Conservation (phyloP, 1,140 invertebrate genomes). For the Drosophila seguyi region DNA sequence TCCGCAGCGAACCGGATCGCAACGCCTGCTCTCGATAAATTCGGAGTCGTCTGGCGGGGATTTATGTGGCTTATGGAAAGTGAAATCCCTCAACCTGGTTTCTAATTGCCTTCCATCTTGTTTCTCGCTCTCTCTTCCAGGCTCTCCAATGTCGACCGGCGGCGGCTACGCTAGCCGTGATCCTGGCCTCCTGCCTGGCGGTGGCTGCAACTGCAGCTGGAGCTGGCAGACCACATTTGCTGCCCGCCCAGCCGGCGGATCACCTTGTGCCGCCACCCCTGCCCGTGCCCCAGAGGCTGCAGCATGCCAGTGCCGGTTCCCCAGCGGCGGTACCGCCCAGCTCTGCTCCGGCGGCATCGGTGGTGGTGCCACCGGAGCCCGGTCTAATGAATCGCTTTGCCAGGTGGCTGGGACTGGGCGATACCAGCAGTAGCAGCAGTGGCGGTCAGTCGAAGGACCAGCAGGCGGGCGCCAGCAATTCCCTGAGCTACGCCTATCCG, state of each 20-base stretch:
- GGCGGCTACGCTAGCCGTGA: conserved; percentile 10
- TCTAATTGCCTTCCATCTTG: conserved; percentile 13
- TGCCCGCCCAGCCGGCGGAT: conserved; percentile 68
- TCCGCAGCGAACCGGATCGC: conserved; percentile 59
- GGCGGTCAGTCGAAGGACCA: conserved; percentile 55
- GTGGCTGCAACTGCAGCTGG: background rate
- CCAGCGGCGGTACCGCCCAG: conserved; percentile 6
- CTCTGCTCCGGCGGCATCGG: background rate
- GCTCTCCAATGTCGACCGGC: conserved; percentile 33
- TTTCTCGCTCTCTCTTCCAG: conserved; percentile 34
- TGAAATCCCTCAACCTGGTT: conserved; percentile 62
- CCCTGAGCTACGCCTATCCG: conserved; percentile 65
- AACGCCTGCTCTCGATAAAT: conserved; percentile 58
- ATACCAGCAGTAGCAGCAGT: conserved; percentile 21
- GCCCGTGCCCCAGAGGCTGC: conserved; percentile 53
- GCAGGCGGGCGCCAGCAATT: conserved; percentile 51
- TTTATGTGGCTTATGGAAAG: conserved; percentile 68
- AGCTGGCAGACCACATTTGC: background rate
- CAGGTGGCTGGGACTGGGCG: conserved; percentile 80
- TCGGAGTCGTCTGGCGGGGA: conserved; percentile 37
- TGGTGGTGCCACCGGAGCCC: conserved; percentile 7
- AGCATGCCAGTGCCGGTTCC: conserved; percentile 39
- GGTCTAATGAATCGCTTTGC: conserved; percentile 81
- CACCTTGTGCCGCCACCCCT: conserved; percentile 75
- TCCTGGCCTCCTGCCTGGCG: conserved; percentile 36